Base-by-base conservation (phyloP, 2,113 vertebrate genomes). In the Oxyruncus cristatus region DNA sequence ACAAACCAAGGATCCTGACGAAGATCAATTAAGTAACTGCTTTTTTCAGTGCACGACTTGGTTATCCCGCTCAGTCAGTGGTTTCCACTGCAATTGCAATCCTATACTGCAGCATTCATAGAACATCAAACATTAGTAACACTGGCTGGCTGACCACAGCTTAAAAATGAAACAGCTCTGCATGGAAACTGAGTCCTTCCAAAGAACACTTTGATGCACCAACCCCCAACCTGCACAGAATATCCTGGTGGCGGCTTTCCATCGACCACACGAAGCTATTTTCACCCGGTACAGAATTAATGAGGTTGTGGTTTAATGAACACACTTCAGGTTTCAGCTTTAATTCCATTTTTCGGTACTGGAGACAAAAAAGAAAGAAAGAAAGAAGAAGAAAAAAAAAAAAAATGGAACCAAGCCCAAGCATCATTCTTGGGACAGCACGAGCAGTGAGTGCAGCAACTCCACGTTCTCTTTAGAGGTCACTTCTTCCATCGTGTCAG, bases 131-230 rank as follows among this genome's bases (percentile, higher is more conserved):
- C 87, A 70, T 65, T 3, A 41, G 32, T 92, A 98, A 98, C 92
- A 97, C 97, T 97, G 94, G 62, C 75, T 96, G 91, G 30, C 88
- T 95, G 97, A 97, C 92, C 90, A 37, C 94, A 82, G 82, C 80
- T 79, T 53, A n/a, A 39, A 82, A 92, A 83, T 30, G 18, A 56
- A 94, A 93, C 92, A 95, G 77, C 93, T 92, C 87, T 89, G 82
- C 55, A 24, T 84, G 91, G 95, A 95, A 97, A 92, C 77, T 26
- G 74, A 94, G 82, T 82, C 86, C 75, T 81, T 93, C 9, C 62
- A 90, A 80, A 91, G 89, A 95, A 86, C 46, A 14, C 61, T 67
- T 46, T 8, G 62, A 90, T 39, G 39, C 82, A 66, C 81, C 94
- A 72, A 23, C 46, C 85, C 91, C 84, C 56, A 53, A 2, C 19